phyloP scores from a whole-genome alignment of 2,113 vertebrate genomes.

The Tautogolabrus adspersus region DNA sequence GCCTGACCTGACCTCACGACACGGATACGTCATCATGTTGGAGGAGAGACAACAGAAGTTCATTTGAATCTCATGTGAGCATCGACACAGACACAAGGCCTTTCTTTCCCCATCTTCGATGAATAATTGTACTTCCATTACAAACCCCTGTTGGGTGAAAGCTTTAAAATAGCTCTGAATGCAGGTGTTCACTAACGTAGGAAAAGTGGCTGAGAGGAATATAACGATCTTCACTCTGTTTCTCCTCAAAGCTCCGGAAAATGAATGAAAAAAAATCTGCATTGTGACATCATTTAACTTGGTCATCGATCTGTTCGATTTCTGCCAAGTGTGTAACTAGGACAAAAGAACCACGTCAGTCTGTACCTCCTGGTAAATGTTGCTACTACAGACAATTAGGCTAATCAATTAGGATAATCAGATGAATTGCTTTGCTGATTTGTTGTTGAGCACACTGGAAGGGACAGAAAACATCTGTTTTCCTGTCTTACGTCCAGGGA shows the following conservation, averaged over 20 bases:
- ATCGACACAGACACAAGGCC: not conserved
- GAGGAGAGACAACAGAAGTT: too few species aligned
- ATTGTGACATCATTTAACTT: slow-evolving; percentile 8
- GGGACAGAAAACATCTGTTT: slow-evolving; percentile 17
- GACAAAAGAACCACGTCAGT: slow-evolving; percentile 40
- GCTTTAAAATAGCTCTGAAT: too few species aligned
- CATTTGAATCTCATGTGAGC: too few species aligned
- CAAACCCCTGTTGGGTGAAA: too few species aligned
- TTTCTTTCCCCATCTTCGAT: too few species aligned
- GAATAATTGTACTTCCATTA: too few species aligned
- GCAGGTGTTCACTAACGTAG: too few species aligned
- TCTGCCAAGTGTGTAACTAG: slow-evolving; percentile 17
- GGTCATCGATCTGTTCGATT: slow-evolving; percentile 27
- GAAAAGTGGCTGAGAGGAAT: too few species aligned
- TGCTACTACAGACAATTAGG: slow-evolving; percentile 58
- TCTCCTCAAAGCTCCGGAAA: not conserved
- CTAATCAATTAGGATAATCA: slow-evolving; percentile 56
- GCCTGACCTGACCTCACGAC: not conserved
- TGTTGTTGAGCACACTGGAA: slow-evolving; percentile 21
- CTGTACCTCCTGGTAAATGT: slow-evolving; percentile 17
- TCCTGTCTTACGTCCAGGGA: slow-evolving; percentile 37
- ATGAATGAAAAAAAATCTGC: not conserved
- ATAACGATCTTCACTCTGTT: not conserved
- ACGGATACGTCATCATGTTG: not conserved
- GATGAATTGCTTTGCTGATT: slow-evolving; percentile 58